Conservation (phyloP, 2,888 invertebrate genomes). For the Stramonita haemastoma region DNA sequence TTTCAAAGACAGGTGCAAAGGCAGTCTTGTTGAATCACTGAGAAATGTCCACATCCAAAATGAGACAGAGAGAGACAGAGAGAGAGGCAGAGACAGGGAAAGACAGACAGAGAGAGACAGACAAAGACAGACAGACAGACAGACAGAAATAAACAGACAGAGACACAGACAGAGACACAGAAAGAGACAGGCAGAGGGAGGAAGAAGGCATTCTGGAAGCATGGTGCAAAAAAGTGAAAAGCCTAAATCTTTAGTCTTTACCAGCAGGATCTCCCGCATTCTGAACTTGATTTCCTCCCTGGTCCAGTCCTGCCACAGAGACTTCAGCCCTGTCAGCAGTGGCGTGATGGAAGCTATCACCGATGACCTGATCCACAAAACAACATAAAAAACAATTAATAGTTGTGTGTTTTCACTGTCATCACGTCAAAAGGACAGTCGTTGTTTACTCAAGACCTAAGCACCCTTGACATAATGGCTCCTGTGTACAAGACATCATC, state of each 20-base stretch:
- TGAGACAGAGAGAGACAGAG: not conserved
- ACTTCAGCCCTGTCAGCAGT: constrained; percentile 63
- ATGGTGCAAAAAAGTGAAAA: not conserved
- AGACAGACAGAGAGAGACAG: too few species aligned
- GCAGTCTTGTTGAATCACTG: too few species aligned
- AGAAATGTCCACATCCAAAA: too few species aligned
- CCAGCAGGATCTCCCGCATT: constrained; percentile 66
- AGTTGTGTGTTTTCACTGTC: not conserved
- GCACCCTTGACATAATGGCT: too few species aligned
- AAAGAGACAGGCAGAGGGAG: not conserved
- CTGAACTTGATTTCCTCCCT: constrained; percentile 66
- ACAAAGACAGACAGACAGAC: too few species aligned
- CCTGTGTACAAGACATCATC: too few species aligned
- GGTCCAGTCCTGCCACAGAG: constrained; percentile 64
- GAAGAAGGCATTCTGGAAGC: not conserved
- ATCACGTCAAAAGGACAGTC: not conserved
- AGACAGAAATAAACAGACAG: too few species aligned
- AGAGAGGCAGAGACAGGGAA: too few species aligned
- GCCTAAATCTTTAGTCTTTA: too few species aligned
- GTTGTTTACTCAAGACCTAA: too few species aligned
- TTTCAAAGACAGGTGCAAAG: too few species aligned
- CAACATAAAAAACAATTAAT: not conserved
- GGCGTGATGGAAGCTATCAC: constrained; percentile 63
- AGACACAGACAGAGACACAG: too few species aligned
- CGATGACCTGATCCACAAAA: constrained; percentile 55